Percentiles rank a stretch among this genome's conserved stretches.
Evolutionary conservation across 2,888 invertebrate species (phyloP).

Genomic region (Dynastes tityus): DNA sequence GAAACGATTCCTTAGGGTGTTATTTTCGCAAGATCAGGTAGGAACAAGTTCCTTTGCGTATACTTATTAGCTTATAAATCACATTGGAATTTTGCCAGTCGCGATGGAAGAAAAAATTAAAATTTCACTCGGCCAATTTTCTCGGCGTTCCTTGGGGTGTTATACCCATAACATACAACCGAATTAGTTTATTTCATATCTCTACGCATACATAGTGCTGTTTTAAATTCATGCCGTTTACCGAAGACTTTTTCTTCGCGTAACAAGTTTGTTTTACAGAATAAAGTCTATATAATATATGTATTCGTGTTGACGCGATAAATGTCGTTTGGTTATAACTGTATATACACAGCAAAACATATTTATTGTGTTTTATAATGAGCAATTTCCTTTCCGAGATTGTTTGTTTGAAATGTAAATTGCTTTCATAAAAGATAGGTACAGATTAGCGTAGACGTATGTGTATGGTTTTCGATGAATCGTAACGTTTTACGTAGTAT

Average conservation of each 20-base stretch:
- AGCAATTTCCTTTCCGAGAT: constrained; percentile 19
- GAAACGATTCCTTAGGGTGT: background rate
- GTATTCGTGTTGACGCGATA: constrained; percentile 11
- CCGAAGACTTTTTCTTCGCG: no score
- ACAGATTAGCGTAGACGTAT: background rate
- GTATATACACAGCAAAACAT: background rate
- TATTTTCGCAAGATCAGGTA: background rate
- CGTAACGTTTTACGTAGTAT: background rate
- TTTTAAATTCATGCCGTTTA: background rate
- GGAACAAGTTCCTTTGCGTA: background rate
- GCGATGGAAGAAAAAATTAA: background rate
- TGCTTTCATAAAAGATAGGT: background rate
- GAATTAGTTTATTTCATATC: background rate
- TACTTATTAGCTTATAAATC: background rate
- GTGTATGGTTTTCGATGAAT: constrained; percentile 10
- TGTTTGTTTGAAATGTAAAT: constrained; percentile 19
- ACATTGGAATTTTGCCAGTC: background rate
- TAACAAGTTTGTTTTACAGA: background rate
- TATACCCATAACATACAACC: background rate
- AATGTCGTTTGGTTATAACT: background rate
- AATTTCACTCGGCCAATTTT: constrained; percentile 17
- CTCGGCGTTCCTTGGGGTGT: background rate
- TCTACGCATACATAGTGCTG: background rate
- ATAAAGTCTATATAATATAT: background rate
- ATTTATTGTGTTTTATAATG: constrained; percentile 19